phyloP scores from a whole-genome alignment of 1,140 invertebrate genomes.

The Cepaea nemoralis region DNA sequence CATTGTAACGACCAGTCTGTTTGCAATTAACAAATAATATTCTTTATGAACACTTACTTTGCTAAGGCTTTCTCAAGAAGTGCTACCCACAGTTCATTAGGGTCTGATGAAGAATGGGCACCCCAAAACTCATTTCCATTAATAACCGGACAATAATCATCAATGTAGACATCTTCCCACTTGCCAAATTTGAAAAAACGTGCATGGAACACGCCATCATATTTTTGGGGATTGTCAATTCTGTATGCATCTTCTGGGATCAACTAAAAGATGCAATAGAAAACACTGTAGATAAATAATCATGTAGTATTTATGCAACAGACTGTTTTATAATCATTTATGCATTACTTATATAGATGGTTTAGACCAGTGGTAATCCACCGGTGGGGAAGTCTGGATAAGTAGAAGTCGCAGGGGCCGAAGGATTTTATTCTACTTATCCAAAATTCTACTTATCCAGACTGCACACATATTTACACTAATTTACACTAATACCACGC shows the following conservation, averaged over 20 bases:
- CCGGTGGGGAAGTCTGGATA: no score
- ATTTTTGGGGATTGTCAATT: conserved; percentile 54
- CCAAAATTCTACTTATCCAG: no score
- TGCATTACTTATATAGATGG: no score
- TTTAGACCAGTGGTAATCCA: no score
- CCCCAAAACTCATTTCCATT: conserved; percentile 74
- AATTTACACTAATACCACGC: no score
- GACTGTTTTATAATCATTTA: no score
- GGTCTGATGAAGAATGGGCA: conserved; percentile 65
- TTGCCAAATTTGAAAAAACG: conserved; percentile 83
- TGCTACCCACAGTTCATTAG: conserved; percentile 74
- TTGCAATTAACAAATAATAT: no score
- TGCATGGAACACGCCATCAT: conserved; percentile 76
- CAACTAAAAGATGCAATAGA: conserved; percentile 58
- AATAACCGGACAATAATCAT: conserved; percentile 81
- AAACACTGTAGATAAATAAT: neutral
- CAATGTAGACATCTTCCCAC: conserved; percentile 83
- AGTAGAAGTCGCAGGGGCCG: no score
- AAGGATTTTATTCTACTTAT: no score
- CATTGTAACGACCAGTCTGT: no score
- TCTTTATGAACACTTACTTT: conserved; percentile 74
- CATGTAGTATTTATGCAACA: no score
- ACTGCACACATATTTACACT: no score
- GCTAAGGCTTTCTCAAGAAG: conserved; percentile 86
- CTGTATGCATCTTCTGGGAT: conserved; percentile 66